These are phyloP conservation scores for Corythornis vintsioides DNA, from an alignment of 2,113 vertebrate genomes.

Conservation along the genomic window DNA sequence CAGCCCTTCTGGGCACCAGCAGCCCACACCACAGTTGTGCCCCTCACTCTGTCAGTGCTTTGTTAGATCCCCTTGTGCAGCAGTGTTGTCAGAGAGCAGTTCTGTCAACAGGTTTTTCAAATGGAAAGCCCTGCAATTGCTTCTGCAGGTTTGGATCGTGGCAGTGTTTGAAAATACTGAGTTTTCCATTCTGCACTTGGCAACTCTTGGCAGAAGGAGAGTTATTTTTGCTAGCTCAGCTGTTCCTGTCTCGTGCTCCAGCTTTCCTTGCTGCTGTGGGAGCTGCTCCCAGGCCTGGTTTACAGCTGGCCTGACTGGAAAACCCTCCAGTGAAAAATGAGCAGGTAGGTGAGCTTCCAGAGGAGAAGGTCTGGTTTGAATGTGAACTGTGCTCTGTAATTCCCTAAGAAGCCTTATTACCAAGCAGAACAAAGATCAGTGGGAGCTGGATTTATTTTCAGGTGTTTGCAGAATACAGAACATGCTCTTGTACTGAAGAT, in stretches of 20 bases:
- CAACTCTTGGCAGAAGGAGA: background rate
- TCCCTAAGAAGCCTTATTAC: background rate
- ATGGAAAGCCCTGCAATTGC: background rate
- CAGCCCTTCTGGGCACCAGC: background rate
- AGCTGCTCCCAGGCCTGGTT: background rate
- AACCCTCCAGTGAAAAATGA: background rate
- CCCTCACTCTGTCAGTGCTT: background rate
- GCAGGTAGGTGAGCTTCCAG: background rate
- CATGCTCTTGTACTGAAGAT: background rate
- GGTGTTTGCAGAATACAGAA: background rate
- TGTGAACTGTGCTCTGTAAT: background rate
- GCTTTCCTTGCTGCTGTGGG: background rate
- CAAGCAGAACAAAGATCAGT: background rate
- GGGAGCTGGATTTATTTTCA: background rate
- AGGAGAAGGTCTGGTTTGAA: background rate
- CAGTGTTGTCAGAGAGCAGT: background rate
- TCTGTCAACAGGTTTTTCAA: background rate
- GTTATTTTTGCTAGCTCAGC: background rate
- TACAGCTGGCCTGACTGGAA: background rate
- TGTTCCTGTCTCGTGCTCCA: background rate
- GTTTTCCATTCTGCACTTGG: background rate
- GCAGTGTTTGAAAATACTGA: background rate
- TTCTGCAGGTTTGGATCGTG: background rate
- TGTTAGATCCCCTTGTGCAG: constrained; percentile 11
- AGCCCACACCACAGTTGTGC: background rate